Evolutionary conservation across 2,888 invertebrate genomes (phyloP).

Genomic region (Drosophila mayaguana): DNA sequence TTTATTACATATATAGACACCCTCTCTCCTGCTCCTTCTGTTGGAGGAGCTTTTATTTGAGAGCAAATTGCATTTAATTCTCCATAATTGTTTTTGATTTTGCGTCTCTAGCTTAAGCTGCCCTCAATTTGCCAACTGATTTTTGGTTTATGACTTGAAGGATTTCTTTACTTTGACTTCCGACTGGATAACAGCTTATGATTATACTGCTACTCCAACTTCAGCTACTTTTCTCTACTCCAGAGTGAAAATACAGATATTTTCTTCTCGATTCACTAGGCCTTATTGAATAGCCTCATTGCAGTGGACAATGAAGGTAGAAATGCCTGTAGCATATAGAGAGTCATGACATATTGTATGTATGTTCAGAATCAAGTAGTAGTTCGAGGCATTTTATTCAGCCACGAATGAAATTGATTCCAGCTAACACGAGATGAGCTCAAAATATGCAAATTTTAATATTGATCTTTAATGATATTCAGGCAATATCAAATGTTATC

Average conservation of each 20-base stretch:
- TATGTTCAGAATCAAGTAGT: too few relatives aligned
- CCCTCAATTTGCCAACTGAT: background rate
- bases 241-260: too few relatives aligned
- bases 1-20: background rate
- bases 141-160: background rate
- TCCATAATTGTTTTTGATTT: constrained; percentile 3
- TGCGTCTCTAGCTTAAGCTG: background rate
- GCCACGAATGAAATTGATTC: too few relatives aligned
- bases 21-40: background rate
- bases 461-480: too few relatives aligned
- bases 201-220: background rate
- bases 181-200: background rate
- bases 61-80: background rate
- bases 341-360: too few relatives aligned
- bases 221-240: too few relatives aligned
- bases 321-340: too few relatives aligned
- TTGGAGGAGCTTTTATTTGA: background rate
- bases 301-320: background rate
- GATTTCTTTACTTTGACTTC: background rate
- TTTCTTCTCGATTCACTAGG: too few relatives aligned
- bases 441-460: too few relatives aligned
- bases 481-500: too few relatives aligned
- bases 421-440: too few relatives aligned
- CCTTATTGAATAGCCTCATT: background rate
- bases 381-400: too few relatives aligned